These are phyloP conservation scores for Corydoras maculifer DNA, from an alignment of 2,113 vertebrate genomes.

Conservation along the genomic window DNA sequence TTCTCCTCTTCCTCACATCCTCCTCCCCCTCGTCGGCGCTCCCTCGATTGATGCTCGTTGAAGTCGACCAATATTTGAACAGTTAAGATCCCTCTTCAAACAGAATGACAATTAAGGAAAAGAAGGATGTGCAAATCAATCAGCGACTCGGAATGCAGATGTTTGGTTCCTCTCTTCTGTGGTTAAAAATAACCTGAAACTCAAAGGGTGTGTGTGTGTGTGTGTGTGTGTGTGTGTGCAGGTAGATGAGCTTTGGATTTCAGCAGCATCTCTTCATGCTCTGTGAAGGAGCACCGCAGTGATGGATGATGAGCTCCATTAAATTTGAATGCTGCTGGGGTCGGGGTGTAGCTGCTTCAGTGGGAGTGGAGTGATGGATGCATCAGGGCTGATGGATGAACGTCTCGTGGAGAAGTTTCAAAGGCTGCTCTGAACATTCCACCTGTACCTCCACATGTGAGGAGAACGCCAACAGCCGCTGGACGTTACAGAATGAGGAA, in stretches of 20 bases:
- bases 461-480: background rate
- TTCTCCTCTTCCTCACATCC: background rate
- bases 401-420: conserved; percentile 1
- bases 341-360: conserved; percentile 32
- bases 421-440: conserved; percentile 10
- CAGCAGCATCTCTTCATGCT: background rate
- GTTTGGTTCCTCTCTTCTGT: background rate
- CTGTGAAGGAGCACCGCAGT: background rate
- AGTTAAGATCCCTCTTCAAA: conserved; percentile 29
- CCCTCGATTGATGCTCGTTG: background rate
- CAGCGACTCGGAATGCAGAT: conserved; percentile 4
- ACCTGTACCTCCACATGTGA: background rate
- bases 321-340: conserved; percentile 18
- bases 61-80: conserved; percentile 36
- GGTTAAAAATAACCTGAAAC: conserved; percentile 5
- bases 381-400: conserved; percentile 33
- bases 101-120: conserved; percentile 30
- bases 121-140: conserved; percentile 28
- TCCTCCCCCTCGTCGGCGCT: background rate
- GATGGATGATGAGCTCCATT: background rate
- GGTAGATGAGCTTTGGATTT: background rate
- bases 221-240: background rate
- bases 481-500: background rate
- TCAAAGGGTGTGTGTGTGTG: background rate
- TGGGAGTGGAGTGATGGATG: conserved; percentile 42